phyloP scores from a whole-genome alignment of 37 sponge, comb jelly and placozoan species.

The Spongilla lacustris region DNA sequence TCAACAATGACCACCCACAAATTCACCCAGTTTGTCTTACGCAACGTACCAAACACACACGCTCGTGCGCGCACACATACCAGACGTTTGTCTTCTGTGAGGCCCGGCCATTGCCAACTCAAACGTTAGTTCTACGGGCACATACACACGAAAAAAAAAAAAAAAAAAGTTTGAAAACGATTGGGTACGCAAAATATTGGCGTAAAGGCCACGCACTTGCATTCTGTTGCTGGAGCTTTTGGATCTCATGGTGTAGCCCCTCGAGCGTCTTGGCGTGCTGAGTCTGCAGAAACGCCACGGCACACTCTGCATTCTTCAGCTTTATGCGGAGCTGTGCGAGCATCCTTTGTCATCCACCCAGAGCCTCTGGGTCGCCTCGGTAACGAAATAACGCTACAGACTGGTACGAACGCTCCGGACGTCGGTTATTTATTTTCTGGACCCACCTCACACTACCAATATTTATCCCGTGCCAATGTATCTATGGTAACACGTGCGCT shows the following conservation, averaged over 20 bases:
- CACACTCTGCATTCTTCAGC: constrained; percentile 81
- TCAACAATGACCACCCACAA: too few species aligned
- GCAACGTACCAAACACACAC: neutral
- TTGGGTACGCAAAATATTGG: too few species aligned
- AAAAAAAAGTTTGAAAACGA: neutral
- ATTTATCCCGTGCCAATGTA: neutral
- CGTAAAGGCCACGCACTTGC: constrained; percentile 59
- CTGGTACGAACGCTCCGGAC: neutral
- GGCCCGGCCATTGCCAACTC: constrained; percentile 66
- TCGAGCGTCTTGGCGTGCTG: constrained; percentile 88
- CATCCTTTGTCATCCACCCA: constrained; percentile 25
- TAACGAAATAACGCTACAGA: neutral
- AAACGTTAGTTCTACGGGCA: constrained; percentile 59
- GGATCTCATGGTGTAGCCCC: constrained; percentile 89
- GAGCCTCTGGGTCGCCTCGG: neutral
- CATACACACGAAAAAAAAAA: neutral
- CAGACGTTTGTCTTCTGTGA: neutral
- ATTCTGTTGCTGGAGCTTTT: constrained; percentile 89
- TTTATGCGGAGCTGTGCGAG: constrained; percentile 46
- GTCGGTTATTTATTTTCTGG: neutral
- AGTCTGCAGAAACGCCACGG: constrained; percentile 84
- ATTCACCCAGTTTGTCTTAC: too few species aligned
- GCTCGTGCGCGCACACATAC: neutral
- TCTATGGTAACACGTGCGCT: neutral
- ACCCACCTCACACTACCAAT: neutral